Evolutionary conservation across 1,140 invertebrate genomes (phyloP).

Genomic region (Episyrphus balteatus): DNA sequence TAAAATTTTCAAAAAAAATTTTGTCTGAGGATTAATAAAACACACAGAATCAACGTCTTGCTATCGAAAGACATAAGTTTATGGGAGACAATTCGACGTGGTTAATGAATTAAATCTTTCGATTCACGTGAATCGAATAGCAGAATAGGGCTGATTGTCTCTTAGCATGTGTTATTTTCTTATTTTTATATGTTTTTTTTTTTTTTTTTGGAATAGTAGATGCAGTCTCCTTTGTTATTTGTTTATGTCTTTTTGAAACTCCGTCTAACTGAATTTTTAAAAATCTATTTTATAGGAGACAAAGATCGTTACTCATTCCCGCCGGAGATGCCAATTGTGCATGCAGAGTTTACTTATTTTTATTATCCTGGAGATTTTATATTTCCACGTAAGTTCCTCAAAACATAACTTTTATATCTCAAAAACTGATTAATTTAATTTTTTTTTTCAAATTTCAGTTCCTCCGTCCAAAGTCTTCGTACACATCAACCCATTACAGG

Average conservation of each 20-base stretch:
- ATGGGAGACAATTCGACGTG: no score
- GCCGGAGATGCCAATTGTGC: conserved; percentile 76
- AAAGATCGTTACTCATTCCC: conserved; percentile 73
- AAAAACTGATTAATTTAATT: background rate
- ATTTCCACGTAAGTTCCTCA: conserved; percentile 67
- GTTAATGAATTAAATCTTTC: no score
- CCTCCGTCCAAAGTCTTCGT: conserved; percentile 87
- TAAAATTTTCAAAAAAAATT: no score
- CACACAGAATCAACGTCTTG: no score
- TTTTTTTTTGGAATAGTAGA: no score
- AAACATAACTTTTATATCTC: background rate
- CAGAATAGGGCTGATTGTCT: no score
- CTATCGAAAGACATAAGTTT: no score
- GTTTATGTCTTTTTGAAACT: background rate
- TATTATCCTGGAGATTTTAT: conserved; percentile 90
- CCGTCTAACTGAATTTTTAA: background rate
- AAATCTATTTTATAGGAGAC: conserved; percentile 52
- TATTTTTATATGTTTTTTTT: background rate
- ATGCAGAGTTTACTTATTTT: conserved; percentile 93
- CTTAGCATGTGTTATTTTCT: conserved; percentile 1
- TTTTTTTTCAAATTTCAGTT: conserved; percentile 46
- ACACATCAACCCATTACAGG: conserved; percentile 76
- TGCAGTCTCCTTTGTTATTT: background rate
- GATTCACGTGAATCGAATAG: no score
- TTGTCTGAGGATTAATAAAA: no score